A percentile compares a stretch with the other conserved stretches of the same genome.
Conservation (phyloP, 2,888 invertebrate genomes). For the Emesis russula region DNA sequence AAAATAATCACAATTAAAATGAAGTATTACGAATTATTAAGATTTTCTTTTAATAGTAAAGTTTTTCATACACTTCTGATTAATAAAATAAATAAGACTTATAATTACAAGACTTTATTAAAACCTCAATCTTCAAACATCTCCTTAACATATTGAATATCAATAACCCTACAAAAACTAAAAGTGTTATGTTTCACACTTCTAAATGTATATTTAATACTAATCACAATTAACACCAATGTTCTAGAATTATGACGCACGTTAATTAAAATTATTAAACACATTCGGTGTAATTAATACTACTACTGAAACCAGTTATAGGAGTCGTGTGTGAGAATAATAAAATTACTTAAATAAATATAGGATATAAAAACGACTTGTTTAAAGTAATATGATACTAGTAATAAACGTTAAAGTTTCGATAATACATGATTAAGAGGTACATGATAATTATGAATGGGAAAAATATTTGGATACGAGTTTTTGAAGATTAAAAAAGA, state of each 20-base stretch:
- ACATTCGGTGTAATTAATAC: background rate
- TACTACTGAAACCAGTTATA: background rate
- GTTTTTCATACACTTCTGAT: too few relatives aligned
- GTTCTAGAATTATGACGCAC: background rate
- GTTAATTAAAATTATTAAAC: background rate
- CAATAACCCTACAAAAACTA: background rate
- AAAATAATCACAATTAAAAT: too few relatives aligned
- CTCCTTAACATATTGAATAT: background rate
- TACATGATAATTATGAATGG: constrained; percentile 93
- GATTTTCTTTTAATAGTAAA: too few relatives aligned
- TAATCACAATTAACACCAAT: background rate
- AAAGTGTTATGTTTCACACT: background rate
- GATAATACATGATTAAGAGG: constrained; percentile 94
- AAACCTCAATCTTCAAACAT: background rate
- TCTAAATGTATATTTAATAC: background rate
- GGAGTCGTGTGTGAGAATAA: background rate
- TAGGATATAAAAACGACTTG: background rate
- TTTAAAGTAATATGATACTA: constrained; percentile 93
- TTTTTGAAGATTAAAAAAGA: constrained; percentile 92
- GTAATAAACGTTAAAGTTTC: constrained; percentile 94
- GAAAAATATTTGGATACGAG: constrained; percentile 94
- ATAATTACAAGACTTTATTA: background rate
- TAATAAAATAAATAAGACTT: background rate
- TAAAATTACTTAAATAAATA: constrained; percentile 92
- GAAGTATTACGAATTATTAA: too few relatives aligned